Percentiles rank a stretch among this genome's conserved stretches.
Conservation (phyloP, 2,113 vertebrate genomes). For the Parotia lawesii region DNA sequence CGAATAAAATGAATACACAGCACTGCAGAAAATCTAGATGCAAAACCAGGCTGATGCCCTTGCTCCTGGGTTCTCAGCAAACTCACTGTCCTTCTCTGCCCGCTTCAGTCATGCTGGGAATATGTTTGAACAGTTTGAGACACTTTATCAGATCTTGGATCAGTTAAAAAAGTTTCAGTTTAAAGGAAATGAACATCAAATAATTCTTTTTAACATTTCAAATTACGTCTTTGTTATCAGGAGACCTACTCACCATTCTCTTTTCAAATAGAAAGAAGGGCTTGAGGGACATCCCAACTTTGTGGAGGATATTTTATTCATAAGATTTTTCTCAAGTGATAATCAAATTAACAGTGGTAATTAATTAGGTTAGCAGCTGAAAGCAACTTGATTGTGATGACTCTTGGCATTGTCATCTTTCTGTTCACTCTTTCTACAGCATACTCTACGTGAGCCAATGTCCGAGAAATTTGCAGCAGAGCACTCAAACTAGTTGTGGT, state of each 20-base stretch:
- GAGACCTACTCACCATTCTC: neutral
- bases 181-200: constrained; percentile 1
- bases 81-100: neutral
- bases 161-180: neutral
- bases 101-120: neutral
- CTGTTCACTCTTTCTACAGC: neutral
- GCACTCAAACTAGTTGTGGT: neutral
- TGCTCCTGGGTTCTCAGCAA: neutral
- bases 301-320: constrained; percentile 8
- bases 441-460: neutral
- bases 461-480: neutral
- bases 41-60: neutral
- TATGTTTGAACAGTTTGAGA: neutral
- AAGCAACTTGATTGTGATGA: neutral
- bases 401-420: neutral
- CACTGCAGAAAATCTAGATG: neutral
- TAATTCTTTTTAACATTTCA: constrained; percentile 5
- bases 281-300: neutral
- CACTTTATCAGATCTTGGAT: neutral
- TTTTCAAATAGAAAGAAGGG: neutral
- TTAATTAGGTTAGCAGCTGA: constrained; percentile 3
- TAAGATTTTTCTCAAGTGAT: neutral
- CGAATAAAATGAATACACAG: neutral
- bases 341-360: neutral
- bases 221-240: neutral